Evolutionary conservation across 2,888 invertebrate species (phyloP), one percentile per base, ranked within the genome.

Genomic region (Arge pagana): DNA sequence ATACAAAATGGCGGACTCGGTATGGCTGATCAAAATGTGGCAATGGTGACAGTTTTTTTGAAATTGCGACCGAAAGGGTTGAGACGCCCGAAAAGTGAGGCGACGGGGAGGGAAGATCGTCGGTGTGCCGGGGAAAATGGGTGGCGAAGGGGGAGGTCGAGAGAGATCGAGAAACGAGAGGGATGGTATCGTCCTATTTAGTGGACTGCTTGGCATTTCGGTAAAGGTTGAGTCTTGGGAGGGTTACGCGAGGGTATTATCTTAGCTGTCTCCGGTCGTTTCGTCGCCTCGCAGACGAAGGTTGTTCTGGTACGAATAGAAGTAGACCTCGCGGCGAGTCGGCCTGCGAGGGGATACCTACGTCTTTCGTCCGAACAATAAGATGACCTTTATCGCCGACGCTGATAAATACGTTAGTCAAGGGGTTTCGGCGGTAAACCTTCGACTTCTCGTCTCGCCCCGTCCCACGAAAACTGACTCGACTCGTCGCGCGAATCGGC

Each of bases 311-410:
- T 33, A 15, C 15, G 33, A 13, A 11, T 33, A 15, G 21, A 19
- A 21, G 8, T 10, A 37, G 7, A 15, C 18, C 8, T n/a, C 42
- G 31, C 42, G 42, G 30, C 39, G 45, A 48, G 40, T 53, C 54
- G 50, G 53, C n/a, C n/a, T n/a, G n/a, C 55, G 58, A 52, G 61
- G 53, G 57, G 41, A 26, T 52, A 11, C 24, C 28, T 33, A 50
- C 55, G 57, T 58, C 59, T 56, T 59, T 51, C 50, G 43, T 31
- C 11, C 31, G 28, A 26, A 26, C 28, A 26, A 26, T 66, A 63
- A 62, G 64, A 67, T 66, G 71, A 71, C 72, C 70, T 73, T 73
- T 68, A 61, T 62, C 55, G 53, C 41, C n/a, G n/a, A n/a, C n/a
- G 51, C 55, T 56, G 54, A 55, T 52, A 42, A 58, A 65, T 59